Percentiles rank a stretch among this genome's conserved stretches.
phyloP scores from a whole-genome alignment of 2,797 vertebrate genomes.

The Taenioides sp. region DNA sequence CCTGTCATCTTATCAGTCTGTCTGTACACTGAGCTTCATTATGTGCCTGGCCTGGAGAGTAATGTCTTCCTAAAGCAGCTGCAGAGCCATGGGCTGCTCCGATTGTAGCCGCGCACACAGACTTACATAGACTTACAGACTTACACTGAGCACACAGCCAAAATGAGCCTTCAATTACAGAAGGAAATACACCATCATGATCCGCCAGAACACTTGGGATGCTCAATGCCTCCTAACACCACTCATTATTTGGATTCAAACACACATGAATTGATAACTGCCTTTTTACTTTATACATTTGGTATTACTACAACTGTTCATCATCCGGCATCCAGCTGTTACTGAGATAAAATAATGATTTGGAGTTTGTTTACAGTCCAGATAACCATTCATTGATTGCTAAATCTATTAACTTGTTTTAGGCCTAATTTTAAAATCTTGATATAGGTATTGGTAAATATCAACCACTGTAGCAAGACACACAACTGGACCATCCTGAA shows the following conservation, averaged over 20 bases:
- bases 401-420: too few relatives aligned
- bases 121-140: background rate
- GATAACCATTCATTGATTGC: too few relatives aligned
- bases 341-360: too few relatives aligned
- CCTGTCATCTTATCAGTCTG: conserved; percentile 52
- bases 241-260: background rate
- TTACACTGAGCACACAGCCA: conserved; percentile 26
- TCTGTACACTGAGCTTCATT: conserved; percentile 61
- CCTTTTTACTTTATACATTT: background rate
- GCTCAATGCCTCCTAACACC: background rate
- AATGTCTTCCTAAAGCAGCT: conserved; percentile 56
- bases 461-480: too few relatives aligned
- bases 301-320: too few relatives aligned
- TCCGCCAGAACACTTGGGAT: background rate
- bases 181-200: conserved; percentile 4
- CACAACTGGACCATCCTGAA: too few relatives aligned
- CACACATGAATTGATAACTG: background rate
- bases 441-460: too few relatives aligned
- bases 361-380: too few relatives aligned
- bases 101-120: conserved; percentile 21
- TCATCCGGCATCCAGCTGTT: too few relatives aligned
- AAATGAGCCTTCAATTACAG: conserved; percentile 30
- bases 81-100: conserved; percentile 35
- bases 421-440: too few relatives aligned
- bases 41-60: conserved; percentile 57